Conservation (phyloP, 2,113 vertebrate genomes). For the Istiophorus platypterus region DNA sequence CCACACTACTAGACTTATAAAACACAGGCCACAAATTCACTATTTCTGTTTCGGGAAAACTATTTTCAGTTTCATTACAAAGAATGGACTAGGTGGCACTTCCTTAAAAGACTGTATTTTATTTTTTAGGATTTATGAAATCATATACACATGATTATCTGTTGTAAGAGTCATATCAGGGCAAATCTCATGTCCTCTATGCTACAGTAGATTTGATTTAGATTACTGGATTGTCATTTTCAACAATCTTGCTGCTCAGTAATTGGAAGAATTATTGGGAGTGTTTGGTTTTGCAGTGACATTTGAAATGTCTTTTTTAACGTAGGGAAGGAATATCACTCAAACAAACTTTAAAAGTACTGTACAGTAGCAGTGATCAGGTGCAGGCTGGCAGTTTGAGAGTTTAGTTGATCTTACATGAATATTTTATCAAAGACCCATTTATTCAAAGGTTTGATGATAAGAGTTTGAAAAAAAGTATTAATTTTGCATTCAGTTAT, state of each 20-base stretch:
- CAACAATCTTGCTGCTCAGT: constrained; percentile 10
- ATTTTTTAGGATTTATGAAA: not conserved
- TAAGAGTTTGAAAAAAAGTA: not conserved
- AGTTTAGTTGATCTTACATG: not conserved
- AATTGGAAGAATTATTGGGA: constrained; percentile 7
- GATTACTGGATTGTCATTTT: constrained; percentile 20
- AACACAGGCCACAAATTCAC: not conserved
- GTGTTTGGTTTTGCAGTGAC: constrained; percentile 38
- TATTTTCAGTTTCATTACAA: not conserved
- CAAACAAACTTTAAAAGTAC: not conserved
- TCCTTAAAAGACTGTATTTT: not conserved
- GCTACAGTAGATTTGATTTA: constrained; percentile 6
- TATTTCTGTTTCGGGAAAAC: constrained; percentile 5
- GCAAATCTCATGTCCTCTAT: not conserved
- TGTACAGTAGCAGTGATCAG: not conserved
- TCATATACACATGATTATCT: not conserved
- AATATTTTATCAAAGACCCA: not conserved
- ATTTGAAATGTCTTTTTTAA: constrained; percentile 49
- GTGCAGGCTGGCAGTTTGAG: not conserved
- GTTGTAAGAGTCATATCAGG: not conserved
- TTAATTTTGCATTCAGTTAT: not conserved
- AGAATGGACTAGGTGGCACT: not conserved
- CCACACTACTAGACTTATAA: not conserved
- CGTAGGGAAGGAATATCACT: not conserved
- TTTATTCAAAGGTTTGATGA: not conserved